Evolutionary conservation across 2,888 invertebrate species (phyloP).

Genomic region (Erannis defoliaria): DNA sequence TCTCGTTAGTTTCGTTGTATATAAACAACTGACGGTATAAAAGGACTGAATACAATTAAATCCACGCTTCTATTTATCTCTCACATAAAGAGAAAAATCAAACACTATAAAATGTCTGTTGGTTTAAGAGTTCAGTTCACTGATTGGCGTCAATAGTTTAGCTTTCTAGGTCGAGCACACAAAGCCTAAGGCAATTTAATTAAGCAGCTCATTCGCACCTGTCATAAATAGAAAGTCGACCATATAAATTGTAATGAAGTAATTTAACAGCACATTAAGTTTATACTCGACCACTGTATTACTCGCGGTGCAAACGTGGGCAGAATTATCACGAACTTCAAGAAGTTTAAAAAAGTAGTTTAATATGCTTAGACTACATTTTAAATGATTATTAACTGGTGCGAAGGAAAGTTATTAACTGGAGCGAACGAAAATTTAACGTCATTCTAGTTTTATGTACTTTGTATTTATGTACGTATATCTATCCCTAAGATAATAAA

Average conservation of each 20-base stretch:
- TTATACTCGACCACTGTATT: constrained; percentile 46
- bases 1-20: too few relatives aligned
- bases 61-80: neutral
- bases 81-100: neutral
- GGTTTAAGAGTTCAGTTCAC: constrained; percentile 28
- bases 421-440: constrained; percentile 14
- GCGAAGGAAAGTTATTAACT: constrained; percentile 24
- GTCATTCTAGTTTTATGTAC: constrained; percentile 5
- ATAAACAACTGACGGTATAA: too few relatives aligned
- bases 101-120: constrained; percentile 7
- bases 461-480: too few relatives aligned
- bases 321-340: constrained; percentile 5
- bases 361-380: constrained; percentile 19
- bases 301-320: constrained; percentile 33
- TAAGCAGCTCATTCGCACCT: constrained; percentile 60
- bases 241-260: constrained; percentile 53
- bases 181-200: constrained; percentile 61
- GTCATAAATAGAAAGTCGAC: constrained; percentile 61
- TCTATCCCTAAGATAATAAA: neutral
- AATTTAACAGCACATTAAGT: constrained; percentile 49
- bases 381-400: constrained; percentile 20
- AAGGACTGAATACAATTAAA: too few relatives aligned
- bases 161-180: constrained; percentile 52
- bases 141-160: constrained; percentile 41
- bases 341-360: constrained; percentile 24